These are phyloP conservation scores for Aplidium turbinatum DNA, from an alignment of 23 tunicate genomes.

Conservation along the genomic window DNA sequence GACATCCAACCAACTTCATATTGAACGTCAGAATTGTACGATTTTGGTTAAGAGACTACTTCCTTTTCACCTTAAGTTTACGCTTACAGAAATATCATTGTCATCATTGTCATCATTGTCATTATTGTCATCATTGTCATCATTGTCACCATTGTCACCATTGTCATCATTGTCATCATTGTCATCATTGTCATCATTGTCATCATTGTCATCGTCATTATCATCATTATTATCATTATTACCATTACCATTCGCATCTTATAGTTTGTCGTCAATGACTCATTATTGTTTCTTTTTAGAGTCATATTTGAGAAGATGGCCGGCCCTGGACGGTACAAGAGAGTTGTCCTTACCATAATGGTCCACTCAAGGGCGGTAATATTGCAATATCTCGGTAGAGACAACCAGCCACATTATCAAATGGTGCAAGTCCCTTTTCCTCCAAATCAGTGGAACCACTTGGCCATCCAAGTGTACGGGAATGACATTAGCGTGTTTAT, in stretches of 20 bases:
- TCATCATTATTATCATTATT: not conserved
- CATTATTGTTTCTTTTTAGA: constrained; percentile 27
- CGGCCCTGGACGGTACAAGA: constrained; percentile 30
- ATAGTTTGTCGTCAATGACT: not conserved
- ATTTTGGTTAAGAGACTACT: too few relatives aligned
- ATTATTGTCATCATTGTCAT: too few relatives aligned
- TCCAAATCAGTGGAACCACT: constrained; percentile 64
- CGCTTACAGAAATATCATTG: too few relatives aligned
- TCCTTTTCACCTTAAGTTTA: too few relatives aligned
- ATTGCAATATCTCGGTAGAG: constrained; percentile 59
- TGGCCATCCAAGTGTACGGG: constrained; percentile 76
- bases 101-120: too few relatives aligned
- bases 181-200: not conserved
- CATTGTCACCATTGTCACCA: too few relatives aligned
- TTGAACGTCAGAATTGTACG: too few relatives aligned
- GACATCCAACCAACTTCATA: too few relatives aligned
- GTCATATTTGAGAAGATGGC: constrained; percentile 69
- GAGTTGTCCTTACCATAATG: constrained; percentile 52
- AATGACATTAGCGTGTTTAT: constrained; percentile 57
- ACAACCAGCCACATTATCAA: constrained; percentile 42
- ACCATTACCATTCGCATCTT: not conserved
- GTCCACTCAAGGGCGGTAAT: constrained; percentile 43
- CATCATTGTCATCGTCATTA: not conserved
- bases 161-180: too few relatives aligned
- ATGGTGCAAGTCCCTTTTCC: constrained; percentile 37